Percentiles rank a stretch among this genome's conserved stretches.
phyloP scores from a whole-genome alignment of 92 coral and sea anemone genomes.

The Virgularia gustaviana region DNA sequence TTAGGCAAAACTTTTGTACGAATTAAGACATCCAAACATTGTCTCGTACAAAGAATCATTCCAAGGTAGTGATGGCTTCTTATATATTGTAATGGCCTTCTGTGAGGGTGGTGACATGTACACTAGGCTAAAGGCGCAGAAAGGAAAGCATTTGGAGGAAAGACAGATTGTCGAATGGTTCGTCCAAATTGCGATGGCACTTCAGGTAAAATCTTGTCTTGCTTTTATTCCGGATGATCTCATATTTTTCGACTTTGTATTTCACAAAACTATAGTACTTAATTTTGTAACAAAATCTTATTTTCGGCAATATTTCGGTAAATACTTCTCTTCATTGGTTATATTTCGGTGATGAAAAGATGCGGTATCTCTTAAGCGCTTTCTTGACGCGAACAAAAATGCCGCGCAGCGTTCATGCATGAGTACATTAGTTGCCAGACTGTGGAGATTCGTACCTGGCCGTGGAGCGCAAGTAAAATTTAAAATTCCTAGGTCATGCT shows the following conservation, averaged over 20 bases:
- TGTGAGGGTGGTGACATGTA: constrained; percentile 98
- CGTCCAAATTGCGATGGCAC: constrained; percentile 99
- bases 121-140: constrained; percentile 72
- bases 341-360: too few species aligned
- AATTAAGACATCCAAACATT: constrained; percentile 91
- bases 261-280: background rate
- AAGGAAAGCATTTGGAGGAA: constrained; percentile 71
- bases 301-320: too few species aligned
- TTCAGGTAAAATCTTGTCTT: too few species aligned
- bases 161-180: constrained; percentile 96
- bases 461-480: too few species aligned
- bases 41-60: constrained; percentile 95
- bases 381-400: too few species aligned
- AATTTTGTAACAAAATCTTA: background rate
- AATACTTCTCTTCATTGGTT: too few species aligned
- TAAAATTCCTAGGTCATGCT: too few species aligned
- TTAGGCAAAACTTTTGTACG: constrained; percentile 78
- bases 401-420: too few species aligned
- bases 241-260: background rate
- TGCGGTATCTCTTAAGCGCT: too few species aligned
- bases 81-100: constrained; percentile 89
- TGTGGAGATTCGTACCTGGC: too few species aligned
- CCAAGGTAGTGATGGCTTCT: constrained; percentile 74
- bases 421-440: too few species aligned
- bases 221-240: too few species aligned